Percentiles rank a stretch among this genome's conserved stretches.
Conservation (phyloP, 2,888 invertebrate species). For the Hirtodrosophila alboralis region DNA sequence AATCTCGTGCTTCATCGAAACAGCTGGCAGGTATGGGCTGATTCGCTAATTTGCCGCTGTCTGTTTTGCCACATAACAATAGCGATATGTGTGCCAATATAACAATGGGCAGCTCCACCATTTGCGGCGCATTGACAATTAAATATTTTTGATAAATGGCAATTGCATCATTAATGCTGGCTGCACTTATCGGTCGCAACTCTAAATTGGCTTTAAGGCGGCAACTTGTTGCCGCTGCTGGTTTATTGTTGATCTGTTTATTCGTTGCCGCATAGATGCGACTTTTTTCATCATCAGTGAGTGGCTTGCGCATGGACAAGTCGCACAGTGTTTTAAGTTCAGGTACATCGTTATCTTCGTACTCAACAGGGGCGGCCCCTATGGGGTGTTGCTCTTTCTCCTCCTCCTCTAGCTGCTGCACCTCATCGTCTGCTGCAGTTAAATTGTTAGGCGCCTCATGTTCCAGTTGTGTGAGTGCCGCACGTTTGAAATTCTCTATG, state of each 20-base stretch:
- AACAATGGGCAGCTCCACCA: constrained; percentile 80
- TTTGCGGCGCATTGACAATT: constrained; percentile 78
- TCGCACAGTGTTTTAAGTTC: constrained; percentile 82
- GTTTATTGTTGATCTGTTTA: constrained; percentile 66
- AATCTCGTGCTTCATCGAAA: constrained; percentile 90
- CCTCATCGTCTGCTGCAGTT: not conserved
- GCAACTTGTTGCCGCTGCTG: not conserved
- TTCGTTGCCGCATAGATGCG: constrained; percentile 83
- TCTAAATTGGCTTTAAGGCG: constrained; percentile 42
- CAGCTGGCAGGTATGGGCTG: constrained; percentile 85
- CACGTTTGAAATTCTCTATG: constrained; percentile 88
- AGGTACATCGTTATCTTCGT: constrained; percentile 79
- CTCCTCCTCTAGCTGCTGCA: constrained; percentile 1
- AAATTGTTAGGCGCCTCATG: constrained; percentile 35
- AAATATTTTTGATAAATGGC: constrained; percentile 84
- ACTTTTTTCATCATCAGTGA: constrained; percentile 84
- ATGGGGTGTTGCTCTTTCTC: constrained; percentile 3
- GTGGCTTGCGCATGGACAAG: constrained; percentile 83
- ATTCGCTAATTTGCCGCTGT: constrained; percentile 28
- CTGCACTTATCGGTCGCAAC: constrained; percentile 52
- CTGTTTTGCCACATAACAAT: constrained; percentile 75
- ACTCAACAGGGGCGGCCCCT: not conserved
- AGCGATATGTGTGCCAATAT: constrained; percentile 82
- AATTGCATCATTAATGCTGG: constrained; percentile 82
- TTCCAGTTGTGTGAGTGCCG: constrained; percentile 76